Evolutionary conservation across 2,888 invertebrate genomes (phyloP).

Genomic region (Lithosia quadra): DNA sequence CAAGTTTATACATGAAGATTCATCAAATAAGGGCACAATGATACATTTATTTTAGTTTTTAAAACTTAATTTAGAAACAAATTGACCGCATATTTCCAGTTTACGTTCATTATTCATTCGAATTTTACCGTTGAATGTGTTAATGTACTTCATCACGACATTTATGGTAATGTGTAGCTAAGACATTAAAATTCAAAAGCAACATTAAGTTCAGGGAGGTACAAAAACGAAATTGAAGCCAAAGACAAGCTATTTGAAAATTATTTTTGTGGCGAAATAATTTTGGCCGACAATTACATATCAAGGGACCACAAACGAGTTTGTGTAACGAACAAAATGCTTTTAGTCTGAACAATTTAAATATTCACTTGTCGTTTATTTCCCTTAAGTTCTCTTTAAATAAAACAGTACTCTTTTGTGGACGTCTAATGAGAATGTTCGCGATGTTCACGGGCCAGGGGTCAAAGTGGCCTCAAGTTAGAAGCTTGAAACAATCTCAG

Average conservation of each 20-base stretch:
- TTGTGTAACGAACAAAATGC: slow-evolving; percentile 30
- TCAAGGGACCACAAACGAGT: slow-evolving; percentile 19
- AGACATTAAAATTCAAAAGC: slow-evolving; percentile 19
- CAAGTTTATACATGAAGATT: neutral
- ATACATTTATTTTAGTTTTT: too few species aligned
- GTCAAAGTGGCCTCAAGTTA: slow-evolving; percentile 80
- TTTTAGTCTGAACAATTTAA: slow-evolving; percentile 49
- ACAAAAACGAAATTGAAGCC: slow-evolving; percentile 10
- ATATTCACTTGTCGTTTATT: slow-evolving; percentile 55
- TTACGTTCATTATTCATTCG: neutral
- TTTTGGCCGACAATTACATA: slow-evolving; percentile 11
- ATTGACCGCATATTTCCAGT: neutral
- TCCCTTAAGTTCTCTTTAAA: slow-evolving; percentile 57
- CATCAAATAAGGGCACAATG: too few species aligned
- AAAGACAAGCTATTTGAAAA: slow-evolving; percentile 13
- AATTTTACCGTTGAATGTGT: neutral
- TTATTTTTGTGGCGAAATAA: slow-evolving; percentile 15
- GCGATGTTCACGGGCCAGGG: slow-evolving; percentile 78
- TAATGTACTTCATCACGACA: neutral
- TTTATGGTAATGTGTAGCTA: slow-evolving; percentile 11
- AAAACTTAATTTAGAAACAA: too few species aligned
- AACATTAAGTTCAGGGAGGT: slow-evolving; percentile 5
- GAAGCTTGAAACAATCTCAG: slow-evolving; percentile 77
- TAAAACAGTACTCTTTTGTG: slow-evolving; percentile 70
- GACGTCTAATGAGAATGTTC: slow-evolving; percentile 76